Evolutionary conservation across 1,140 invertebrate genomes (phyloP).

Genomic region (Papilio polytes): DNA sequence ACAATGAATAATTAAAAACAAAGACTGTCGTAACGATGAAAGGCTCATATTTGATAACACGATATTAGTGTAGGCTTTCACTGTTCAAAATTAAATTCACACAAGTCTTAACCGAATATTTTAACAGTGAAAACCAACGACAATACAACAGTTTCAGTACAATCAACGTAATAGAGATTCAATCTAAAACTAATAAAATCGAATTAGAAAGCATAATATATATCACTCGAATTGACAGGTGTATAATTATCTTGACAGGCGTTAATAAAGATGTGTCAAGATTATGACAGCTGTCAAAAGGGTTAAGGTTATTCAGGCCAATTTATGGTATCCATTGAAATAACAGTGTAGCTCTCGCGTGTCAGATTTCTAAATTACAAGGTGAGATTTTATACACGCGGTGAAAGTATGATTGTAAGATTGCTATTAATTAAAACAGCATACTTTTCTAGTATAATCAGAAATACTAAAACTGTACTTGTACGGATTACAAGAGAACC

Average conservation of each 20-base stretch:
- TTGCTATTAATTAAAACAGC: neutral
- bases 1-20: constrained; percentile 17
- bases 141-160: neutral
- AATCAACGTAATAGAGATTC: neutral
- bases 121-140: neutral
- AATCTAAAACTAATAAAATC: constrained; percentile 7
- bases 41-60: neutral
- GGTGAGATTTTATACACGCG: neutral
- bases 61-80: neutral
- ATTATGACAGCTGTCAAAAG: constrained; percentile 24
- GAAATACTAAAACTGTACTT: no score
- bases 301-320: constrained; percentile 4
- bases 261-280: constrained; percentile 24
- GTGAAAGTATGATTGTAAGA: neutral
- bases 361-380: neutral
- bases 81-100: no score
- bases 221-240: neutral
- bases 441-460: neutral
- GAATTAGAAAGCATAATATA: constrained; percentile 8
- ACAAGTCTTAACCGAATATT: neutral
- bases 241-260: constrained; percentile 13
- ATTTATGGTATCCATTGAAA: constrained; percentile 10
- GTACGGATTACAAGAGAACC: no score
- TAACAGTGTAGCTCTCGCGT: neutral
- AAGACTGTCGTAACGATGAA: neutral